phyloP scores from a whole-genome alignment of 2,888 invertebrate species.

The Imbricaverruca yamaguchii region DNA sequence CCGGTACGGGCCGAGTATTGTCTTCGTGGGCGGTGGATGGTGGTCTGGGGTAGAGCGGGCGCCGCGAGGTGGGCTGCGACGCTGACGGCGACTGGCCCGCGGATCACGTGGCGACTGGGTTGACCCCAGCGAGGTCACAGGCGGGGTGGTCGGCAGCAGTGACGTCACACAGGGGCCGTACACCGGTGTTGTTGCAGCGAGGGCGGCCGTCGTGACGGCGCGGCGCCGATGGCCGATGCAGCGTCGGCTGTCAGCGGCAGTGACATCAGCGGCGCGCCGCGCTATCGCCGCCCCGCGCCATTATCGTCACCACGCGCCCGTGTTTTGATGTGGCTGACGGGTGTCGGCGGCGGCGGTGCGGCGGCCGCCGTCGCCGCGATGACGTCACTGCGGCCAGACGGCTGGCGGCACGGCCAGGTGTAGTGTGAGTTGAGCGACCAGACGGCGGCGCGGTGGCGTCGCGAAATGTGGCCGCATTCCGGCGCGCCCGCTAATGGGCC shows the following conservation, averaged over 20 bases:
- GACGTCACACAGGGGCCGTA: neutral
- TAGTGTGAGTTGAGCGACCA: neutral
- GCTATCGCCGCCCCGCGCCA: slow-evolving; percentile 1
- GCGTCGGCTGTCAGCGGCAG: neutral
- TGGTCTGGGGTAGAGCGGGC: too few species aligned
- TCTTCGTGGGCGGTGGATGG: too few species aligned
- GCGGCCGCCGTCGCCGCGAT: neutral
- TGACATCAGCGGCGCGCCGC: slow-evolving; percentile 12
- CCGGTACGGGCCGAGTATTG: too few species aligned
- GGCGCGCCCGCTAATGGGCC: neutral
- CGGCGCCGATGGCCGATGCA: neutral
- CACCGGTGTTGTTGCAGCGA: neutral
- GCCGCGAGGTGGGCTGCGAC: too few species aligned
- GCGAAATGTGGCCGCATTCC: neutral
- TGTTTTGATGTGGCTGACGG: neutral
- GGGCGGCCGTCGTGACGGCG: neutral
- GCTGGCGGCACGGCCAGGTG: neutral
- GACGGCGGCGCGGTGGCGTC: neutral
- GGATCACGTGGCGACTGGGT: too few species aligned
- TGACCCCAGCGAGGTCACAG: too few species aligned
- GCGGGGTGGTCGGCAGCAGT: neutral
- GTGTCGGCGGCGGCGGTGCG: neutral
- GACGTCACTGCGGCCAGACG: neutral
- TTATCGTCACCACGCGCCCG: neutral
- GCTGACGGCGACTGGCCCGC: too few species aligned